phyloP scores from a whole-genome alignment of 2,888 invertebrate genomes.

The Isoperla grammatica region DNA sequence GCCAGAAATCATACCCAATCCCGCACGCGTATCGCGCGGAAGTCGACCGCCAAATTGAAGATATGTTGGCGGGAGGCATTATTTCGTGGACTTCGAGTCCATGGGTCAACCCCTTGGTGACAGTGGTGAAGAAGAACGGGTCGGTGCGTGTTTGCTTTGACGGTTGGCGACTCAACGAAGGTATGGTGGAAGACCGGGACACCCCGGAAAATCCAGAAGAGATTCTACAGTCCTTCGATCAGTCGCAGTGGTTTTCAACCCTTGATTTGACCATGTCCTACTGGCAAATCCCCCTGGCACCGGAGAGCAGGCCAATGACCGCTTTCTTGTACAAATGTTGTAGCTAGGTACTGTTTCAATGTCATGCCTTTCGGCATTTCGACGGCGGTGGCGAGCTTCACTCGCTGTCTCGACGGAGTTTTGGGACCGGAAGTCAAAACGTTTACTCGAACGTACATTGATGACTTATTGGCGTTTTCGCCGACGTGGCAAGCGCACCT shows the following conservation, averaged over 20 bases:
- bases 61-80: neutral
- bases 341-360: slow-evolving; percentile 36
- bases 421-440: neutral
- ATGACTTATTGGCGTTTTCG: neutral
- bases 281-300: slow-evolving; percentile 35
- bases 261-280: slow-evolving; percentile 25
- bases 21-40: neutral
- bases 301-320: slow-evolving; percentile 29
- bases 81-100: neutral
- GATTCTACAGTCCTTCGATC: neutral
- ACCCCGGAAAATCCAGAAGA: neutral
- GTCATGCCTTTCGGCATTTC: slow-evolving; percentile 37
- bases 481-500: neutral
- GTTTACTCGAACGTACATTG: neutral
- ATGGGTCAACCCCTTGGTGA: neutral
- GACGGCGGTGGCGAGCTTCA: slow-evolving; percentile 25
- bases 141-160: neutral
- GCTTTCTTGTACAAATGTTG: slow-evolving; percentile 32
- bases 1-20: neutral
- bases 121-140: neutral
- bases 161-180: neutral
- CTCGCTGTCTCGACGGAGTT: neutral
- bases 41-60: neutral
- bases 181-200: neutral
- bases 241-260: neutral